Evolutionary conservation across 2,797 vertebrate species (phyloP), one percentile per base, ranked within the genome.

Genomic region (Paguma larvata): DNA sequence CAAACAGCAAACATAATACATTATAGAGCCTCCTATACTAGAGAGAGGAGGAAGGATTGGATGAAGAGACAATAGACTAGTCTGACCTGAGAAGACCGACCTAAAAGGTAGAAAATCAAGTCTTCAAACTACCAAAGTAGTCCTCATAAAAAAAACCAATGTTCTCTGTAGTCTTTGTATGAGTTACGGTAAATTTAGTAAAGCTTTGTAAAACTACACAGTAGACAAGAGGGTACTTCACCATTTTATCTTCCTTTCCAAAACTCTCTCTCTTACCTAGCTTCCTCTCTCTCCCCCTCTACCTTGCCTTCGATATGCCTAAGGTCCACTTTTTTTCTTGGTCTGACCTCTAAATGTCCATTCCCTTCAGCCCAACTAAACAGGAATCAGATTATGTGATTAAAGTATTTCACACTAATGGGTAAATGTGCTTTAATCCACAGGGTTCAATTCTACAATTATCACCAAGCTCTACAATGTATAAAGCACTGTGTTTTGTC

Each of bases 351-450:
- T 94, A 91, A 85, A 91, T 21, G 91, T 27, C 82, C 85, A 85
- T 83, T 97, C 59, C 48, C 91, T 78, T 96, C 16, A 93, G 65
- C 21, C 38, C 48, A 77, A 87, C 65, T 68, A 95, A 87, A 11
- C 75, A 93, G 77, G 44, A 96, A 83, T 85, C 79, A 94, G 86
- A 93, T 92, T 96, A 83, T 72, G 53, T 87, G 90, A 97, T 96
- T 95, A 92, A 98, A 97, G 59, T 85, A 92, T 38, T 92, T 89
- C 32, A 67, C 48, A 68, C 41, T 96, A 93, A 80, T 41, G 38
- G 30, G 19, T 68, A 84, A 94, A 93, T 65, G 30, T 96, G 85
- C 75, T 72, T 96, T 97, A 97, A 92, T 73, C 67, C 72, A 83
- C 21, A 77, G 83, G 51, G 25, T 68, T 88, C 84, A 94, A 92